phyloP scores from a whole-genome alignment of 1,140 invertebrate species.

The Monomorium pharaonis region DNA sequence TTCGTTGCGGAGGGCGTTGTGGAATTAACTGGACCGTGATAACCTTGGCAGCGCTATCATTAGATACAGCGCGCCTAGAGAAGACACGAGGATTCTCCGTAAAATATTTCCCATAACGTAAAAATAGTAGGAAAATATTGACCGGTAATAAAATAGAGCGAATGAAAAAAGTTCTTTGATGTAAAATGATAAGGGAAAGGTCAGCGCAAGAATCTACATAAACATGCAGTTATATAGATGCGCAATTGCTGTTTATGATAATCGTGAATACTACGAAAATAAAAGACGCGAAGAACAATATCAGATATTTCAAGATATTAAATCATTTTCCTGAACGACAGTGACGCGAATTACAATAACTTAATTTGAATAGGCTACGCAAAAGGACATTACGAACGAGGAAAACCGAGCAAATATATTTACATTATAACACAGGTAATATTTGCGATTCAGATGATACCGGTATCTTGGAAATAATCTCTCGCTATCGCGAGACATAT shows the following conservation, averaged over 20 bases:
- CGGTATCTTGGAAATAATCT: background rate
- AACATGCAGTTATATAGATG: background rate
- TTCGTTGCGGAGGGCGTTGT: conserved; percentile 9
- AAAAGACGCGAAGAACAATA: background rate
- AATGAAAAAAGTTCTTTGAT: conserved; percentile 36
- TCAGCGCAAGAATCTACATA: background rate
- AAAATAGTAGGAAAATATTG: conserved; percentile 33
- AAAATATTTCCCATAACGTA: conserved; percentile 7
- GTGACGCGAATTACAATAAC: background rate
- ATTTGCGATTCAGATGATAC: background rate
- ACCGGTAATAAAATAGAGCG: conserved; percentile 32
- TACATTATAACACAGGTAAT: background rate
- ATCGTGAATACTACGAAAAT: background rate
- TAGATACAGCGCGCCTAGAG: background rate
- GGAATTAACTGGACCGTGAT: conserved; percentile 59
- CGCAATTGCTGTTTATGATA: background rate
- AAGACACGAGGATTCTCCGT: conserved; percentile 8
- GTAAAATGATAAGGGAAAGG: conserved; percentile 4
- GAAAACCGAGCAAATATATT: background rate
- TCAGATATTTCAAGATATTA: background rate
- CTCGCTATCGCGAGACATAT: background rate
- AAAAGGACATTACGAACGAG: too few species aligned
- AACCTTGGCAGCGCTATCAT: conserved; percentile 55
- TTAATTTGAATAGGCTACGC: background rate
- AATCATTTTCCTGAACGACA: background rate